Conservation (phyloP, 2,113 vertebrate species). For the Oceanites oceanicus region DNA sequence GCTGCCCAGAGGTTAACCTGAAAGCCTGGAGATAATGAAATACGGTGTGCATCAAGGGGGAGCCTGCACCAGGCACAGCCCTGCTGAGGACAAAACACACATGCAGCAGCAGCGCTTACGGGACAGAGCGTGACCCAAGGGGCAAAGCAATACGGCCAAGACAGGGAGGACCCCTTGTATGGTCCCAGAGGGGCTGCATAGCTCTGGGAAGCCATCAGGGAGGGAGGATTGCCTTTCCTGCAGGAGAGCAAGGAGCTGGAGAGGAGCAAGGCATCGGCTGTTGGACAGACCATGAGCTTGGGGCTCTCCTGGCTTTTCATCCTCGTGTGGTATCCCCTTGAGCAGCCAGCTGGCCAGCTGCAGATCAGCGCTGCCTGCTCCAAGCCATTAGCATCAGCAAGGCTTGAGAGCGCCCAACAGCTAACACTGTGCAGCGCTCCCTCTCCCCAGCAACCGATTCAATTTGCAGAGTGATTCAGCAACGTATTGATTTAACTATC, state of each 20-base stretch:
- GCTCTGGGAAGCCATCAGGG: neutral
- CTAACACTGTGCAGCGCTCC: neutral
- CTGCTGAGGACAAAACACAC: neutral
- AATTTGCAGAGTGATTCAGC: slow-evolving; percentile 26
- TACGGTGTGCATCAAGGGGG: rapidly evolving
- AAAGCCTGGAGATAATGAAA: neutral
- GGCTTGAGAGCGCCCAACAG: neutral
- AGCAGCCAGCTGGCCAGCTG: neutral
- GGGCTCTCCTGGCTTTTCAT: neutral
- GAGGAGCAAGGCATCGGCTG: neutral
- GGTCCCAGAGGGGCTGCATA: neutral
- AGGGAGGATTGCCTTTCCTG: neutral
- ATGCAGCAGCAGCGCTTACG: rapidly evolving
- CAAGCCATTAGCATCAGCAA: neutral
- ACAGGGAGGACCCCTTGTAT: rapidly evolving
- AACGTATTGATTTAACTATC: slow-evolving; percentile 31
- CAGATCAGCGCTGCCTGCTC: neutral
- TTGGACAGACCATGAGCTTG: neutral
- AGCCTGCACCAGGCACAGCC: neutral
- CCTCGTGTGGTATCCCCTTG: rapidly evolving
- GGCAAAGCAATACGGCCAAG: neutral
- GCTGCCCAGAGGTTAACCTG: neutral
- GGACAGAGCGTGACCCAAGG: neutral
- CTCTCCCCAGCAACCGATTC: neutral
- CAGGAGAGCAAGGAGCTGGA: neutral